Evolutionary conservation across 2,888 invertebrate species (phyloP).

Genomic region (Cheilosia impressa): DNA sequence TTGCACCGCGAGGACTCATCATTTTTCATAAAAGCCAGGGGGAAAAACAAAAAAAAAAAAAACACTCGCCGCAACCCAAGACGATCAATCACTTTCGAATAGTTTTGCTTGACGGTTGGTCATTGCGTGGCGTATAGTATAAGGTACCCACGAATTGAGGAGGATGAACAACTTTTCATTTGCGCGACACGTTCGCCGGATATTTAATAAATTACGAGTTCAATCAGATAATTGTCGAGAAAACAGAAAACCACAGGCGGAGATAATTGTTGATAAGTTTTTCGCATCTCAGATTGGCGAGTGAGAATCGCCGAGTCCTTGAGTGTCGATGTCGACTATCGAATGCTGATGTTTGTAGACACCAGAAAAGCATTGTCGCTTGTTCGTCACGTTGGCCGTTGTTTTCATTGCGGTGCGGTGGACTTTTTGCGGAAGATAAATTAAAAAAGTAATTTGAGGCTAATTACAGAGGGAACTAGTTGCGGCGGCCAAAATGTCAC

Average conservation of each 20-base stretch:
- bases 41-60: constrained; percentile 19
- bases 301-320: constrained; percentile 51
- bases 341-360: constrained; percentile 20
- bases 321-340: constrained; percentile 16
- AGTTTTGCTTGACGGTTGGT: constrained; percentile 40
- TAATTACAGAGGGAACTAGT: constrained; percentile 62
- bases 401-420: not conserved
- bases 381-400: not conserved
- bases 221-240: constrained; percentile 69
- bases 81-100: constrained; percentile 72
- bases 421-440: constrained; percentile 34
- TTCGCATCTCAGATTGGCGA: constrained; percentile 22
- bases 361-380: constrained; percentile 16
- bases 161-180: constrained; percentile 72
- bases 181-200: constrained; percentile 50
- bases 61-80: constrained; percentile 14
- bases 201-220: constrained; percentile 71
- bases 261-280: constrained; percentile 52
- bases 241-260: constrained; percentile 53
- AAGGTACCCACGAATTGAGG: constrained; percentile 15
- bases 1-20: constrained; percentile 62
- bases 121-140: constrained; percentile 12
- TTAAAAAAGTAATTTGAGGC: constrained; percentile 58
- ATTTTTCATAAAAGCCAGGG: constrained; percentile 47
- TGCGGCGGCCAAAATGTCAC: constrained; percentile 41